Percentiles rank a stretch among this genome's conserved stretches.
phyloP scores from a whole-genome alignment of 2,888 invertebrate species.

The Macrophya annulata region DNA sequence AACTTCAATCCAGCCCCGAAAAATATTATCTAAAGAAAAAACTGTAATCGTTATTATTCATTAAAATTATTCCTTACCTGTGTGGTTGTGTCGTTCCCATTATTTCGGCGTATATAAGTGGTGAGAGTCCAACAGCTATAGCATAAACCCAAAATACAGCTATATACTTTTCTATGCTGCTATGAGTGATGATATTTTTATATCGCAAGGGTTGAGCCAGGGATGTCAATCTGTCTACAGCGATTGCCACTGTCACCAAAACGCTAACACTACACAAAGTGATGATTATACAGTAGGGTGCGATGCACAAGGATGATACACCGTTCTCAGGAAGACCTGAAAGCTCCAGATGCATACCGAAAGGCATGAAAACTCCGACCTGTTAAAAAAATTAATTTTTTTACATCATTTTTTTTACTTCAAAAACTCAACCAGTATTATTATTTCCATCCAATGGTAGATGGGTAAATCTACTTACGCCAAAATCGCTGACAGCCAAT shows the following conservation, averaged over 20 bases:
- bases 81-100: conserved; percentile 71
- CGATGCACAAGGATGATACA: conserved; percentile 80
- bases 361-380: conserved; percentile 83
- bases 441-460: neutral
- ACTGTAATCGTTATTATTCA: neutral
- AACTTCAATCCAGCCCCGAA: too few species aligned
- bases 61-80: conserved; percentile 64
- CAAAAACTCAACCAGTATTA: neutral
- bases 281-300: conserved; percentile 83
- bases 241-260: conserved; percentile 84
- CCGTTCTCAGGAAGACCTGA: conserved; percentile 79
- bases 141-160: conserved; percentile 83
- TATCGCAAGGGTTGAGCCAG: conserved; percentile 84
- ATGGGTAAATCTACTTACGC: conserved; percentile 75
- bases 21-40: too few species aligned
- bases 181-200: conserved; percentile 84
- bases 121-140: conserved; percentile 81
- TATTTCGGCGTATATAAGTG: conserved; percentile 80
- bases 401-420: neutral
- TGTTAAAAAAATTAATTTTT: conserved; percentile 60
- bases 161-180: conserved; percentile 83
- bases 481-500: conserved; percentile 83
- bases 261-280: conserved; percentile 83
- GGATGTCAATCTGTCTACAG: conserved; percentile 84
- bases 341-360: conserved; percentile 83